Evolutionary conservation across 1,140 invertebrate genomes (phyloP).

Genomic region (Drosophila kurseongensis): DNA sequence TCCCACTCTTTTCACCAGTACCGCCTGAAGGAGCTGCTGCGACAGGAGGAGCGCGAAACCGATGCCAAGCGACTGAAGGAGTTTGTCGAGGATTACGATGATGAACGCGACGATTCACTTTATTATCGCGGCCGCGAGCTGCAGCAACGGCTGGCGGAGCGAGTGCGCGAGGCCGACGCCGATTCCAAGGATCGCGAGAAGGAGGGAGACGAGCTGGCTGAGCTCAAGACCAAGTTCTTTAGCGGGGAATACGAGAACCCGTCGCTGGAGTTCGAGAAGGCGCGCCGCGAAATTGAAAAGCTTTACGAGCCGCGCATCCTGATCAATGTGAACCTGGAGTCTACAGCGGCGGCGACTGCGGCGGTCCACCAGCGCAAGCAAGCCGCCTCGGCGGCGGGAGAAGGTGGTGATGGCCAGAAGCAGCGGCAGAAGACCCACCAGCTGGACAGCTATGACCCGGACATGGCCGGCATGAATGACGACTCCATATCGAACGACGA

Average conservation of each 20-base stretch:
- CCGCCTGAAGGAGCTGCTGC: constrained; percentile 92
- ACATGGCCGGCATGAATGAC: constrained; percentile 33
- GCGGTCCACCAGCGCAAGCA: constrained; percentile 16
- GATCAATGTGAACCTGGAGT: constrained; percentile 87
- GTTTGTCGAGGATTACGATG: constrained; percentile 99
- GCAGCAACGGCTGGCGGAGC: constrained; percentile 93
- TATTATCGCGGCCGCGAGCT: constrained; percentile 98
- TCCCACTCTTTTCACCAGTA: constrained; percentile 85
- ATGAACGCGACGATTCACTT: constrained; percentile 97
- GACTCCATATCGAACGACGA: constrained; percentile 75
- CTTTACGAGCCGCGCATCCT: constrained; percentile 92
- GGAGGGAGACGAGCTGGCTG: constrained; percentile 96
- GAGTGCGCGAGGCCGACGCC: constrained; percentile 95
- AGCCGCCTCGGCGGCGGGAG: constrained; percentile 5
- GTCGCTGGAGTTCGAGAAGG: constrained; percentile 91
- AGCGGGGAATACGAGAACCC: constrained; percentile 90
- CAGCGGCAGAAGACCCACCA: constrained; percentile 38
- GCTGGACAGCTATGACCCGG: constrained; percentile 23
- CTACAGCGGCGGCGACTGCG: neutral
- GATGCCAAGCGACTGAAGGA: constrained; percentile 98
- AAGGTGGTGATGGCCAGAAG: neutral
- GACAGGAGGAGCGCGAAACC: constrained; percentile 93
- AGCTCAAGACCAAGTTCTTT: constrained; percentile 93
- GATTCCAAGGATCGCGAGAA: constrained; percentile 95
- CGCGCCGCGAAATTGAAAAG: constrained; percentile 91